phyloP scores from a whole-genome alignment of 2,888 invertebrate genomes.

The Drosophila mimetica region DNA sequence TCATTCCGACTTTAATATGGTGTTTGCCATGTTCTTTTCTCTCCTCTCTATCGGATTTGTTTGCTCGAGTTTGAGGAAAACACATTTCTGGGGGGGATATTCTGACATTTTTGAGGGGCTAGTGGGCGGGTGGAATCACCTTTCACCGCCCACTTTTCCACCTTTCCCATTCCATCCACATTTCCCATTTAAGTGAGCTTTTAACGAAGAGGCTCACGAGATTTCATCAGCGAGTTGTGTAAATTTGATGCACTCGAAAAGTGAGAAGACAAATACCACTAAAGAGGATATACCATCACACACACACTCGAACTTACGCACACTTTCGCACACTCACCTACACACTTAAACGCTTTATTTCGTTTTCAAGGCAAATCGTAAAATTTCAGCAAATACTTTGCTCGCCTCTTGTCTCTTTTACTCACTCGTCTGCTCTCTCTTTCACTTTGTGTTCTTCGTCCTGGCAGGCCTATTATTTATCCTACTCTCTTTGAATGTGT shows the following conservation, averaged over 20 bases:
- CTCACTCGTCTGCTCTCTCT: constrained; percentile 1
- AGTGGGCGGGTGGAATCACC: constrained; percentile 22
- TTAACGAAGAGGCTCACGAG: constrained; percentile 47
- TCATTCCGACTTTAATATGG: constrained; percentile 35
- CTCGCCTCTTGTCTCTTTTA: constrained; percentile 32
- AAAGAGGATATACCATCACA: constrained; percentile 6
- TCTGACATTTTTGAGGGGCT: constrained; percentile 27
- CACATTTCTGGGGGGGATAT: constrained; percentile 2
- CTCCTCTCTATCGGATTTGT: constrained; percentile 19
- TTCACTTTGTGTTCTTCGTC: constrained; percentile 27
- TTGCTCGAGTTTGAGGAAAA: constrained; percentile 42
- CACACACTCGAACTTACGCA: constrained; percentile 9
- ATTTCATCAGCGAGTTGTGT: constrained; percentile 72
- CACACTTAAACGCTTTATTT: constrained; percentile 63
- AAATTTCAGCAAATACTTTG: constrained; percentile 58
- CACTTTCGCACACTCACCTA: constrained; percentile 21
- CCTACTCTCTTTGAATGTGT: constrained; percentile 4
- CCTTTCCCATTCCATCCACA: constrained; percentile 12
- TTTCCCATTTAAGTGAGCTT: constrained; percentile 14
- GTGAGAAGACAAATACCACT: constrained; percentile 43
- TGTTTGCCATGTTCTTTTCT: constrained; percentile 20
- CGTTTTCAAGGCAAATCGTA: constrained; percentile 73
- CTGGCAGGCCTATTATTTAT: constrained; percentile 45
- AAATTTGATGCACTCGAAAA: constrained; percentile 65
- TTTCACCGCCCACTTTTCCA: background rate